A percentile compares a stretch with the other conserved stretches of the same genome.
phyloP scores from a whole-genome alignment of 1,140 invertebrate species.

The Meteorus sp. region DNA sequence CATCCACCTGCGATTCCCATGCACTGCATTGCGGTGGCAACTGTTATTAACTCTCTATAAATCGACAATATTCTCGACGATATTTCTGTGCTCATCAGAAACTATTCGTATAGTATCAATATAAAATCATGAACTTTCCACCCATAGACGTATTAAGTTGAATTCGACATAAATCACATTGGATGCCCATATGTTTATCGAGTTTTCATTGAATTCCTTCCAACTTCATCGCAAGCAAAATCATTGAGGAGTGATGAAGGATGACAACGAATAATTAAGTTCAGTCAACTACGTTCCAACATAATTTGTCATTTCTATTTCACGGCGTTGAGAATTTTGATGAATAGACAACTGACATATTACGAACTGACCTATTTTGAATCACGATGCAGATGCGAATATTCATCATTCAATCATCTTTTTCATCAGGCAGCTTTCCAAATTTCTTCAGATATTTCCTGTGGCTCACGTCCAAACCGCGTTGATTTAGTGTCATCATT shows the following conservation, averaged over 20 bases:
- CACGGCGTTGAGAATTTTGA: background rate
- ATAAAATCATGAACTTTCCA: background rate
- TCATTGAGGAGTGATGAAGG: too few relatives aligned
- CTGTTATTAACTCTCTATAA: background rate
- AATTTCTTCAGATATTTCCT: conserved; percentile 11
- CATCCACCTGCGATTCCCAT: conserved; percentile 33
- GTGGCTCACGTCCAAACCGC: conserved; percentile 15
- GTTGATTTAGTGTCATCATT: conserved; percentile 17
- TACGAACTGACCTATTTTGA: background rate
- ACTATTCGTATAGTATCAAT: too few relatives aligned
- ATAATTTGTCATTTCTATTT: background rate
- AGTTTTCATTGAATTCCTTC: too few relatives aligned
- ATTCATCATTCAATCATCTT: conserved; percentile 9
- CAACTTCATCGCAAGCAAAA: too few relatives aligned
- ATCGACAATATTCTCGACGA: conserved; percentile 15
- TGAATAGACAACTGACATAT: background rate
- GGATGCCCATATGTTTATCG: too few relatives aligned
- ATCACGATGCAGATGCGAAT: background rate
- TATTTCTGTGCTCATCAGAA: too few relatives aligned
- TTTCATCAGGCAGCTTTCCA: conserved; percentile 17
- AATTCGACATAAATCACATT: too few relatives aligned
- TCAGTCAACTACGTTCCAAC: background rate
- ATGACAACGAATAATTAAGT: too few relatives aligned
- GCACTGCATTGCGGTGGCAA: conserved; percentile 21
- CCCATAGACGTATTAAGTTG: too few relatives aligned